Percentiles rank a stretch among this genome's conserved stretches.
Evolutionary conservation across 2,113 vertebrate genomes (phyloP).

Genomic region (Malaclemys terrapin): DNA sequence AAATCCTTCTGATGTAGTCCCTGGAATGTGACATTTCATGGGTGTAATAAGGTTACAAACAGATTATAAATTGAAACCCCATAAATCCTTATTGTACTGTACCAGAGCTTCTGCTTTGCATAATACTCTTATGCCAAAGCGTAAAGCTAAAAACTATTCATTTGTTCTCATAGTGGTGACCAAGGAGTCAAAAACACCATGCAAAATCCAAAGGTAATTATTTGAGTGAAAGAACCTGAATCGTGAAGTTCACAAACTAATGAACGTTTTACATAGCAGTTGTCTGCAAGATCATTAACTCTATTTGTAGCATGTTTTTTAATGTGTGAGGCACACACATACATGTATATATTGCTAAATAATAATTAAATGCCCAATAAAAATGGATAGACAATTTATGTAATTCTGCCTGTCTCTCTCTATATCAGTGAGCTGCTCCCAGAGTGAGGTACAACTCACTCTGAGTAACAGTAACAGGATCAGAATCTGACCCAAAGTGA

Average conservation of each 20-base stretch:
- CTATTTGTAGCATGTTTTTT: not conserved
- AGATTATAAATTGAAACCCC: slow-evolving; percentile 78
- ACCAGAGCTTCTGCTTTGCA: slow-evolving; percentile 78
- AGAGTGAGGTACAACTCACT: accelerated
- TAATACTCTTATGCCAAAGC: slow-evolving; percentile 78
- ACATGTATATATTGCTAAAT: not conserved
- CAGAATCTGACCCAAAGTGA: accelerated
- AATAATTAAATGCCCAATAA: not conserved
- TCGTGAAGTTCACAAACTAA: slow-evolving; percentile 61
- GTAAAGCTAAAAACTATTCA: slow-evolving; percentile 70
- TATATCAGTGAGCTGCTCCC: not conserved
- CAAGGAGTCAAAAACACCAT: slow-evolving; percentile 63
- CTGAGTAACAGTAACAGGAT: not conserved
- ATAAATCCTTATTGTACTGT: slow-evolving; percentile 76
- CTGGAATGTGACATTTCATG: slow-evolving; percentile 80
- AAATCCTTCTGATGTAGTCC: slow-evolving; percentile 76
- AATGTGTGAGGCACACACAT: not conserved
- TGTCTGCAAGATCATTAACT: slow-evolving; percentile 17
- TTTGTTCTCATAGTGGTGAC: slow-evolving; percentile 64
- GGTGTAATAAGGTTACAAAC: slow-evolving; percentile 79
- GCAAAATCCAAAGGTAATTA: slow-evolving; percentile 75
- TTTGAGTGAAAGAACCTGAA: slow-evolving; percentile 64
- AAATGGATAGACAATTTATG: not conserved
- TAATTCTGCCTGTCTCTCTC: accelerated
- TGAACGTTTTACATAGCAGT: slow-evolving; percentile 34